Percentiles rank a stretch among this genome's conserved stretches.
Conservation (phyloP, 2,113 vertebrate genomes). For the Megatriorchis doriae region DNA sequence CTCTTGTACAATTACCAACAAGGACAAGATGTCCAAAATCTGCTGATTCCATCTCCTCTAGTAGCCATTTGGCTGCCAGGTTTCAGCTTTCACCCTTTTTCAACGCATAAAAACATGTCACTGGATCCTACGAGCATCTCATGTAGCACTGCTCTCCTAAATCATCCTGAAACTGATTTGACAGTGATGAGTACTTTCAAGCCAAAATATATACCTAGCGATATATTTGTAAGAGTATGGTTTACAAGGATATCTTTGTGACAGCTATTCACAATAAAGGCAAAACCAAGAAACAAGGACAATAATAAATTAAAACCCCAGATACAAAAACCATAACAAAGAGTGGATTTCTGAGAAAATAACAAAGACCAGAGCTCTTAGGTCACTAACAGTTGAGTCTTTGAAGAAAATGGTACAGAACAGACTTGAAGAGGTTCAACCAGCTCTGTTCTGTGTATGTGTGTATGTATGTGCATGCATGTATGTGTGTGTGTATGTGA, state of each 20-base stretch:
- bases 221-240: background rate
- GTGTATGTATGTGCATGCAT: rapidly evolving
- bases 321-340: background rate
- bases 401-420: background rate
- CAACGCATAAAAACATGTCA: background rate
- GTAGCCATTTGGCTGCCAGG: background rate
- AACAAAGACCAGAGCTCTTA: background rate
- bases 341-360: background rate
- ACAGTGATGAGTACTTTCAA: background rate
- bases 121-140: background rate
- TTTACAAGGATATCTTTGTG: background rate
- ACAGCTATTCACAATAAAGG: background rate
- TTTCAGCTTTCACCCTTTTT: background rate
- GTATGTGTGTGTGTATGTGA: background rate
- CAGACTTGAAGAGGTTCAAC: background rate
- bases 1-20: background rate
- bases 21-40: background rate
- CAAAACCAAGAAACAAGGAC: background rate
- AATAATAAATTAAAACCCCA: background rate
- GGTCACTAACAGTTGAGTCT: background rate
- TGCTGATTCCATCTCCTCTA: background rate
- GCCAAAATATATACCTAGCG: background rate
- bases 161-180: background rate
- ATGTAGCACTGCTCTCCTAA: background rate
- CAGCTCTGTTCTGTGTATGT: background rate